Evolutionary conservation across 1,140 invertebrate genomes (phyloP).

Genomic region (Coptotermes formosanus): DNA sequence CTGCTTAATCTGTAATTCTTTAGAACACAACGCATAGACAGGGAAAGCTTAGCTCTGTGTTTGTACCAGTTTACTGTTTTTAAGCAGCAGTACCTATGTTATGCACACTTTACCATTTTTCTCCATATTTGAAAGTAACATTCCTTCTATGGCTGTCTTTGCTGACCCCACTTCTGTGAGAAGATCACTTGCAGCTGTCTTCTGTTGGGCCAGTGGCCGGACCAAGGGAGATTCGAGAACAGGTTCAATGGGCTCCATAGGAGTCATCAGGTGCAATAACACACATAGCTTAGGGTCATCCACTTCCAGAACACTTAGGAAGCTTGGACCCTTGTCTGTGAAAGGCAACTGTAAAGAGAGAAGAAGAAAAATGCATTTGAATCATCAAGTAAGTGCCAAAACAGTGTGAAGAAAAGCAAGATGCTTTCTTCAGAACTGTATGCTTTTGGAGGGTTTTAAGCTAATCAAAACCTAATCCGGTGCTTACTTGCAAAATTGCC

Average conservation of each 20-base stretch:
- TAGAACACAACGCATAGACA: too few relatives aligned
- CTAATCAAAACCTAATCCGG: too few relatives aligned
- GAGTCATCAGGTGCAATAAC: conserved; percentile 83
- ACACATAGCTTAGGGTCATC: conserved; percentile 85
- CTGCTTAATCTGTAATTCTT: too few relatives aligned
- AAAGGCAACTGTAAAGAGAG: conserved; percentile 45
- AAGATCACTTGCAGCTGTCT: conserved; percentile 72
- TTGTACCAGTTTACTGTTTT: too few relatives aligned
- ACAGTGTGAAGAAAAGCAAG: too few relatives aligned
- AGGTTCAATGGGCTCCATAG: conserved; percentile 77
- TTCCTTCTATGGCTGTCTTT: conserved; percentile 71
- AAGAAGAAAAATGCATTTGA: not conserved
- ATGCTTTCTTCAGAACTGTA: too few relatives aligned
- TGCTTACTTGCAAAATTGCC: too few relatives aligned
- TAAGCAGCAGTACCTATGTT: too few relatives aligned
- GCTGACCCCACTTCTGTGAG: conserved; percentile 69
- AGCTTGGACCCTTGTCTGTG: conserved; percentile 48
- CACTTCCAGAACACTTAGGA: conserved; percentile 75
- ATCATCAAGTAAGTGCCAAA: too few relatives aligned
- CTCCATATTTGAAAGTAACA: conserved; percentile 85
- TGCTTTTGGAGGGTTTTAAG: too few relatives aligned
- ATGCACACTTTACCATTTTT: conserved; percentile 61
- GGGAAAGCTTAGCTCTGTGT: too few relatives aligned
- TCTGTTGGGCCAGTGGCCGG: conserved; percentile 72
- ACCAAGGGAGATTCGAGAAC: conserved; percentile 77